Conservation (phyloP, 1,140 invertebrate species). For the Lucilia cuprina region DNA sequence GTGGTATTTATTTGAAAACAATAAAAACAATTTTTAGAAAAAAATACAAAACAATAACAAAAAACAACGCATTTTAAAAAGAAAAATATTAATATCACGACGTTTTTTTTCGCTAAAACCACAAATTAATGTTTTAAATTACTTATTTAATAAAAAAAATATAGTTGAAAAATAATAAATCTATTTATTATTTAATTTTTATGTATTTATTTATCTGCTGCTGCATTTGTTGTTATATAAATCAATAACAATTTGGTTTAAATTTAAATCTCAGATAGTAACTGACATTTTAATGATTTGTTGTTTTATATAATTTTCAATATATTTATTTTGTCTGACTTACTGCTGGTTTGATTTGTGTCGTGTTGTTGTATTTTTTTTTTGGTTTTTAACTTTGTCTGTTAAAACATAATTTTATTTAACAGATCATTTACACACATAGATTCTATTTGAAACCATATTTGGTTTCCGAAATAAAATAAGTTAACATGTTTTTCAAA, state of each 20-base stretch:
- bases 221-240: not conserved
- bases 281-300: not conserved
- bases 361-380: too few species aligned
- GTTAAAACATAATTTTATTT: not conserved
- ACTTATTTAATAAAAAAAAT: not conserved
- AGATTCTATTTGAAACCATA: constrained; percentile 10
- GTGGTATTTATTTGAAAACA: constrained; percentile 15
- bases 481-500: not conserved
- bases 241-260: not conserved
- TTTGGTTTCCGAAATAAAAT: not conserved
- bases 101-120: not conserved
- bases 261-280: not conserved
- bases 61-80: constrained; percentile 1
- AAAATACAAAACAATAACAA: not conserved
- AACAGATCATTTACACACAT: not conserved
- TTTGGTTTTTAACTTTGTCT: not conserved
- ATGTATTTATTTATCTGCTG: not conserved
- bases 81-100: not conserved
- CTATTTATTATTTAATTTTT: not conserved
- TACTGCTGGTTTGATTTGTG: not conserved
- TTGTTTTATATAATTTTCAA: not conserved
- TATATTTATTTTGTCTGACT: not conserved
- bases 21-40: not conserved
- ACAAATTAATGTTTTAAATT: not conserved
- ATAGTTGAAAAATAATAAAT: not conserved